A percentile compares a stretch with the other conserved stretches of the same genome.
Conservation (phyloP, 2,113 vertebrate species). For the Ivindomyrus marchei region DNA sequence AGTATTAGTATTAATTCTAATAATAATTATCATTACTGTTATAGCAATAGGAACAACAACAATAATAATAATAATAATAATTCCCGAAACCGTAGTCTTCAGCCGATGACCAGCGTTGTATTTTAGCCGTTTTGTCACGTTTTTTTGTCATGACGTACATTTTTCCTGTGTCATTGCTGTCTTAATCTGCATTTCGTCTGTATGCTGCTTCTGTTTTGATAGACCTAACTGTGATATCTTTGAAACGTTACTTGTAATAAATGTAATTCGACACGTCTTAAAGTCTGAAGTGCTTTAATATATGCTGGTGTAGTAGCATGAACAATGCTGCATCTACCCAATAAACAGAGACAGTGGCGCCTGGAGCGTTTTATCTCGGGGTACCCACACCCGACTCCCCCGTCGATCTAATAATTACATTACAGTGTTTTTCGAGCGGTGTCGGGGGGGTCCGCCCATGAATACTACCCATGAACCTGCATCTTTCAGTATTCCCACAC, state of each 20-base stretch:
- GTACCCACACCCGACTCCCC: neutral
- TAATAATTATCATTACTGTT: neutral
- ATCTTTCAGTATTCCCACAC: neutral
- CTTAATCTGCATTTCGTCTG: neutral
- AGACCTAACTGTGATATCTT: neutral
- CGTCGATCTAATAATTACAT: neutral
- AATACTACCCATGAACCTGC: neutral
- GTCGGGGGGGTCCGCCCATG: neutral
- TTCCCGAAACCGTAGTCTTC: no score
- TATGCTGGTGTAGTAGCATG: neutral
- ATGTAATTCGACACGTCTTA: neutral
- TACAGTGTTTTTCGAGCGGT: neutral
- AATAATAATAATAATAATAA: neutral
- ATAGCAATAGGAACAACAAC: neutral
- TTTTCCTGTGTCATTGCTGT: neutral
- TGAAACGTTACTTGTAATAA: neutral
- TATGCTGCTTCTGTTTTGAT: neutral
- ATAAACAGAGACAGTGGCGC: neutral
- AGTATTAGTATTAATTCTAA: neutral
- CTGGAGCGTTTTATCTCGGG: neutral
- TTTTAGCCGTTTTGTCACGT: neutral
- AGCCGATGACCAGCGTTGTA: neutral
- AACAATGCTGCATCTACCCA: neutral
- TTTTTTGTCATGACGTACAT: neutral
- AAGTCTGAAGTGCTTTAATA: neutral